Base-by-base conservation (phyloP, 2,797 vertebrate species). In the Oophaga sylvatica region DNA sequence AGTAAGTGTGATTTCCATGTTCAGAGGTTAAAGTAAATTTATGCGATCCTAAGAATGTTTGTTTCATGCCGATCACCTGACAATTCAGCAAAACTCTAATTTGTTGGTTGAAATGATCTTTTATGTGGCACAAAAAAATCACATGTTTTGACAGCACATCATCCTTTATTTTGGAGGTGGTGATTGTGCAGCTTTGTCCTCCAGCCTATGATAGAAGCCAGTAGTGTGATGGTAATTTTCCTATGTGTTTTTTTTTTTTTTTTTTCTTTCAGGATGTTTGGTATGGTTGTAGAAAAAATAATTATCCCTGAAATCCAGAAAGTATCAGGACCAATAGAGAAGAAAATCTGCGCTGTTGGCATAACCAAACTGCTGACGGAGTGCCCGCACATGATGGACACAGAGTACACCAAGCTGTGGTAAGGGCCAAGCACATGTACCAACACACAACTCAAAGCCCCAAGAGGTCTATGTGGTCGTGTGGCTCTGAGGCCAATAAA, bases 301-400 rank as follows among this genome's bases (percentile, higher is more conserved):
- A 95, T 99, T 89, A 97, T 99, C 94, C 98, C 98, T 56, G 98
- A 99, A 93, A 97, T 99, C 89, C 98, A 99, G 92, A 99, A 99
- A 90, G 98, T 99, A 45, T 99, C 98, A 31, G 98, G 98, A 67
- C 91, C 95, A 86, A 95, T 99, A 84, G 98, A 99, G 91, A 99
- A 99, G 94, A 99, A 99, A 94, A 99, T 99, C 84, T 99, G 98
- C 90, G 98, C 98, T 16, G 96, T 99, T 87, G 98, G 98, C 62
- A 98, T 99, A 90, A 99, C 95, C 22, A 99, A 99, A 91, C 89
- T 99, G 92, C 94, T 99, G 48, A 99, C 98, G 0, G 98, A 99
- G 91, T 99, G 98, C 90, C 98, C 98, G 29, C 94, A 97, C 3
- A 98, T 99, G 98, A 99, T 99, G 98, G 98, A 99, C 91, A 98